phyloP scores from a whole-genome alignment of 2,797 vertebrate species.

The Lacerta bilineata region DNA sequence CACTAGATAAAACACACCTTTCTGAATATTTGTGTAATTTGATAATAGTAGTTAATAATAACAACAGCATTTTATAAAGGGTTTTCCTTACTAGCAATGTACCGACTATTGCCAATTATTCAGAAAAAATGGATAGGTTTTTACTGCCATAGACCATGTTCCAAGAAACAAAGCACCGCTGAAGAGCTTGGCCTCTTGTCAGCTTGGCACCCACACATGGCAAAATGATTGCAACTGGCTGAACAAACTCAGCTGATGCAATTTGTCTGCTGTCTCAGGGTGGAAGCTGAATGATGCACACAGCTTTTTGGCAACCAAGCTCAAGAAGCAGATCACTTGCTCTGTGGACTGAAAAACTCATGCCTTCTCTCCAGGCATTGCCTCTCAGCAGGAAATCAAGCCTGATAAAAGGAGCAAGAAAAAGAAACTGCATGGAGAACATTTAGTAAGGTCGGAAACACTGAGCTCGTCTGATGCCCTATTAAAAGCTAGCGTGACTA shows the following conservation, averaged over 20 bases:
- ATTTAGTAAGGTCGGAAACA: constrained; percentile 31
- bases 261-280: constrained; percentile 49
- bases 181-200: constrained; percentile 43
- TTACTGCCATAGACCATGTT: constrained; percentile 45
- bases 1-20: neutral
- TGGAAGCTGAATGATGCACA: constrained; percentile 57
- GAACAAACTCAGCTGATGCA: constrained; percentile 41
- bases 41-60: neutral
- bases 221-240: constrained; percentile 16
- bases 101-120: constrained; percentile 52
- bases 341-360: constrained; percentile 62
- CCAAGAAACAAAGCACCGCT: constrained; percentile 52
- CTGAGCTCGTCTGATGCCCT: rapidly evolving
- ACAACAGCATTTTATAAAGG: constrained; percentile 28
- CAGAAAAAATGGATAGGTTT: constrained; percentile 57
- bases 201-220: constrained; percentile 47
- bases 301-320: constrained; percentile 45
- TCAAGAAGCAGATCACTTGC: constrained; percentile 56
- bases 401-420: constrained; percentile 36
- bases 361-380: constrained; percentile 44
- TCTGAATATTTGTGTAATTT: constrained; percentile 10
- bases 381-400: constrained; percentile 57
- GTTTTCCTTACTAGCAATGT: constrained; percentile 51
- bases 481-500: neutral
- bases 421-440: constrained; percentile 17